Conservation (phyloP, 2,113 vertebrate genomes). For the Amblyopsis rosae region DNA sequence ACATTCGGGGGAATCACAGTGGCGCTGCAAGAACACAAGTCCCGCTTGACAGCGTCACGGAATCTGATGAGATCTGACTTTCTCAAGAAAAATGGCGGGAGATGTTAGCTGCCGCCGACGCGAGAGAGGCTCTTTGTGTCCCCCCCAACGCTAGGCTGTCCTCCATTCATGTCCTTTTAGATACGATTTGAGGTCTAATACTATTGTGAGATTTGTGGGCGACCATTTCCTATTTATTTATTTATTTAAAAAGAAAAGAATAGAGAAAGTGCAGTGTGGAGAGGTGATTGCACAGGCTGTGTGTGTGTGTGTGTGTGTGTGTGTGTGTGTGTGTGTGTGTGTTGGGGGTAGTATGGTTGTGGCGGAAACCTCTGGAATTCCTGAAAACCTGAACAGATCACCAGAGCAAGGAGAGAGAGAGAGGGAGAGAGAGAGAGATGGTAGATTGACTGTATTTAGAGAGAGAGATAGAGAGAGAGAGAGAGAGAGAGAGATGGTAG, state of each 20-base stretch:
- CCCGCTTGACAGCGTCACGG: background rate
- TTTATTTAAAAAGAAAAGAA: no score
- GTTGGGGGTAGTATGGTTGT: background rate
- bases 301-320: background rate
- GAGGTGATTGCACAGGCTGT: background rate
- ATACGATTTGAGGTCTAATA: no score
- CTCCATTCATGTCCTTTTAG: no score
- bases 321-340: conserved; percentile 3
- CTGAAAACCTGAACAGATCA: background rate
- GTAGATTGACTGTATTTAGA: no score
- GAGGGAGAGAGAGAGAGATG: background rate
- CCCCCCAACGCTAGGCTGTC: no score
- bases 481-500: background rate
- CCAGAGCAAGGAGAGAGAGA: background rate
- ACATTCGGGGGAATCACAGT: background rate
- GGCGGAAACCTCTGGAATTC: background rate
- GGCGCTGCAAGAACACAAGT: background rate
- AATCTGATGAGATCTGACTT: no score
- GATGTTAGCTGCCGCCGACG: no score
- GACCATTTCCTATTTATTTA: background rate
- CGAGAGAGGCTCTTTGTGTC: no score
- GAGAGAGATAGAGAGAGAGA: background rate
- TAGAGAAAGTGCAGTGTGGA: background rate
- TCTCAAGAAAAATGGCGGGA: no score
- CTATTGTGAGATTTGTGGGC: no score